Base-by-base conservation (phyloP, 2,888 invertebrate genomes). In the Drosophila mulleri region DNA sequence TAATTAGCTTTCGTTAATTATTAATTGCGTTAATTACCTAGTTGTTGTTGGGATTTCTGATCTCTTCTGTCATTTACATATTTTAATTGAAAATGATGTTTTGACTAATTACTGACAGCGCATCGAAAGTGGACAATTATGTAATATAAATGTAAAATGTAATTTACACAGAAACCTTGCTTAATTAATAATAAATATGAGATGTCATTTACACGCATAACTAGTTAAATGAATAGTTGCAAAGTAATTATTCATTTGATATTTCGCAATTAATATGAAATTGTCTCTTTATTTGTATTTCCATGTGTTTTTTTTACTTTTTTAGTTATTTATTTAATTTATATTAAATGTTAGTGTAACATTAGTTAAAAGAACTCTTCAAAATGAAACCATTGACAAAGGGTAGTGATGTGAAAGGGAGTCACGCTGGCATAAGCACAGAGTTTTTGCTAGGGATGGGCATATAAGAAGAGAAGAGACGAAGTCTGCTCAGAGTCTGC, bases 1-100 rank as follows among this genome's bases (percentile, higher is more conserved):
- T 61, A 63, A 77, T 75, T 56, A 44, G 56, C 37, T 59, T 60
- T 37, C 59, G 60, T n/a, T n/a, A n/a, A n/a, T n/a, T n/a, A n/a
- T n/a, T n/a, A 64, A 56, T 71, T 62, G 23, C 52, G 47, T n/a
- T 37, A 72, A 53, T 64, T 60, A 48, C 32, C 53, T 29, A 41
- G 26, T 42, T 44, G 18, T 45, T 42, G 23, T 23, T 18, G 14
- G n/a, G 9, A 44, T 48, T 39, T 58, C 47, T 41, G 52, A 44
- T 44, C 41, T 39, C 32, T 29, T 39, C 11, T 53, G 58, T 6
- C 29, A 52, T 26, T 18, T 18, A 16, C 20, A 58, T 26, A 48
- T 50, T 18, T 26, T 23, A 56, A 52, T 65, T 44, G 12, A 37
- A 23, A 32, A 32, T 47, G 53, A 54, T 37, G 54, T 29, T 41